Conservation (phyloP, 64 coral and sea anemone genomes). For the Porites lutea region DNA sequence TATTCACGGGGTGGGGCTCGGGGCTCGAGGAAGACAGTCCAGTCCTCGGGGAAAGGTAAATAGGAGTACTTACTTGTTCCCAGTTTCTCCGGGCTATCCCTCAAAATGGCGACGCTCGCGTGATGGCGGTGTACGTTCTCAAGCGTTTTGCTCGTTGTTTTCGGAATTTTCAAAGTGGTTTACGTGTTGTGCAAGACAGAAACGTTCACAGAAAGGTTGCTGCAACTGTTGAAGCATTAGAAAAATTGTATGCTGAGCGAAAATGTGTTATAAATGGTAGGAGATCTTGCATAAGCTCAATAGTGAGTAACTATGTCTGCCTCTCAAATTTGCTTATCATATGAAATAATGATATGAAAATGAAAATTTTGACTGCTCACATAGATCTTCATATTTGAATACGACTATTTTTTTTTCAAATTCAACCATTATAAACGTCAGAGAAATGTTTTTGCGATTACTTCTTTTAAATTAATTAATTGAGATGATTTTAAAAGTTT, state of each 20-base stretch:
- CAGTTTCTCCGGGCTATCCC: not conserved
- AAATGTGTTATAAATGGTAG: conserved; percentile 39
- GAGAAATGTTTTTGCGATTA: too few species aligned
- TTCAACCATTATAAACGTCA: too few species aligned
- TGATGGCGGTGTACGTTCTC: not conserved
- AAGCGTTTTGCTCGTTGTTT: not conserved
- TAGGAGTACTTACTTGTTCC: not conserved
- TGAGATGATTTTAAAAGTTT: too few species aligned
- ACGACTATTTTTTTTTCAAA: too few species aligned
- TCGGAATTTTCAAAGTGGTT: conserved; percentile 10
- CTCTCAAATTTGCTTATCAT: too few species aligned
- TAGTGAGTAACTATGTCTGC: not conserved
- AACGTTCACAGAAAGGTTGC: not conserved
- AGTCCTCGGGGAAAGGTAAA: too few species aligned
- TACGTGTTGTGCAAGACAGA: not conserved
- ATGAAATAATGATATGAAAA: too few species aligned
- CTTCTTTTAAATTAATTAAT: too few species aligned
- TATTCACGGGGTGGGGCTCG: too few species aligned
- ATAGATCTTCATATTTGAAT: too few species aligned
- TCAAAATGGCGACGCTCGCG: not conserved
- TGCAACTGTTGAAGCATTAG: conserved; percentile 1
- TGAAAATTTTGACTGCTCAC: too few species aligned
- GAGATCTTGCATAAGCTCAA: not conserved
- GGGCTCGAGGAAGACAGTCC: too few species aligned
- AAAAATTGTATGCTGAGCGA: conserved; percentile 16